Evolutionary conservation across 2,888 invertebrate species (phyloP), one percentile per base, ranked within the genome.

Genomic region (Sarcophaga variegata): DNA sequence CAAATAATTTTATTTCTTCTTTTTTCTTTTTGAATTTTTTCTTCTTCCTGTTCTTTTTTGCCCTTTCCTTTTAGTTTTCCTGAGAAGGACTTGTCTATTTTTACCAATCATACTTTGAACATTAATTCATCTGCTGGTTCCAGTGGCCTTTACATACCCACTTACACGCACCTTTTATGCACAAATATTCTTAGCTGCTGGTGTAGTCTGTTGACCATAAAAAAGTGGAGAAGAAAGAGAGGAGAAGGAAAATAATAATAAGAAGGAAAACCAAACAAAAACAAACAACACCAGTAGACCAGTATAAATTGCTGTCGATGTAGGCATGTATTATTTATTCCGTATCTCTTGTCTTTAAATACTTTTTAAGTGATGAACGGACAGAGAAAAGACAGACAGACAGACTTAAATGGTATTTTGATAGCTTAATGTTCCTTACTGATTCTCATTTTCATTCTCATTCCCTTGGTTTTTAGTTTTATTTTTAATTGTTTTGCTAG

Each of bases 351-450:
- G 54, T 75, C 70, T 75, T 37, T 64, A 62, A 74, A 67, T 54
- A 37, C 71, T 74, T 67, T 47, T 20, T 37, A 37, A 37, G 37
- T 37, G 37, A 37, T 37, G 37, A 37, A 37, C 37, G 37, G 10
- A 37, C 1, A 37, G 10, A 37, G 10, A 2, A 25, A 0, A 27
- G 27, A 27, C 37, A 37, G 22, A 78, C 22, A 64, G 62, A 69
- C 77, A 60, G 81, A 78, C 81, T 83, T 81, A 87, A 87, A 87
- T 87, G 86, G 78, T 81, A 79, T 83, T 83, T 87, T 87, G 86
- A 83, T 87, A 83, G 81, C 86, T 83, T 81, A 77, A 83, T 78
- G 83, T 60, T 67, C 66, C 22, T 78, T 45, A 37, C 37, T 37
- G 37, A 37, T 72, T 83, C 37, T 67, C 67, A 60, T 63, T 14